These are phyloP conservation scores for Myotis findleyi DNA, from an alignment of 2,797 vertebrate species.

Conservation along the genomic window DNA sequence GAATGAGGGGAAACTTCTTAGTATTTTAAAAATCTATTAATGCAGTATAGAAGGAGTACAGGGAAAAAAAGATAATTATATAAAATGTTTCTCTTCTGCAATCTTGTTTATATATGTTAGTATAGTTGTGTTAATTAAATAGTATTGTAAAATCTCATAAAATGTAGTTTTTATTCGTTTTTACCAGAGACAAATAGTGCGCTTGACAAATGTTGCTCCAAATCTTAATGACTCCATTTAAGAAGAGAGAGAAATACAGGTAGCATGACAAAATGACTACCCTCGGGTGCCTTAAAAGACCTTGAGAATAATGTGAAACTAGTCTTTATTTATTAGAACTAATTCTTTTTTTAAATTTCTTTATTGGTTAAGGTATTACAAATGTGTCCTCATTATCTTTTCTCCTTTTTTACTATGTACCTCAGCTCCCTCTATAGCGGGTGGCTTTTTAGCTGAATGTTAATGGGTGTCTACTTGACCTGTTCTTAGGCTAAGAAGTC, in stretches of 20 bases:
- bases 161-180: not conserved
- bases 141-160: not conserved
- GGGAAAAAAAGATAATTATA: not conserved
- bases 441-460: not conserved
- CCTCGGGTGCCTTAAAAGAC: not conserved
- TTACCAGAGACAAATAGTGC: not conserved
- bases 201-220: not conserved
- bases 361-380: too few relatives aligned
- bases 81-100: not conserved
- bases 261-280: not conserved
- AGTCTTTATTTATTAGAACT: too few relatives aligned
- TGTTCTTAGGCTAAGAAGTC: not conserved
- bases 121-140: not conserved
- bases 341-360: too few relatives aligned
- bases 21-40: not conserved
- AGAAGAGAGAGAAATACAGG: not conserved
- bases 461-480: not conserved
- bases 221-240: not conserved
- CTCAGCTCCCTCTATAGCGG: accelerated
- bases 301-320: not conserved
- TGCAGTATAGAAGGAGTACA: not conserved
- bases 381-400: not conserved
- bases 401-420: too few relatives aligned
- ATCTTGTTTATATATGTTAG: not conserved
- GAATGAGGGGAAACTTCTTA: not conserved